A percentile compares a stretch with the other conserved stretches of the same genome.
Conservation (phyloP, 1,140 invertebrate species). For the Fopius arisanus region DNA sequence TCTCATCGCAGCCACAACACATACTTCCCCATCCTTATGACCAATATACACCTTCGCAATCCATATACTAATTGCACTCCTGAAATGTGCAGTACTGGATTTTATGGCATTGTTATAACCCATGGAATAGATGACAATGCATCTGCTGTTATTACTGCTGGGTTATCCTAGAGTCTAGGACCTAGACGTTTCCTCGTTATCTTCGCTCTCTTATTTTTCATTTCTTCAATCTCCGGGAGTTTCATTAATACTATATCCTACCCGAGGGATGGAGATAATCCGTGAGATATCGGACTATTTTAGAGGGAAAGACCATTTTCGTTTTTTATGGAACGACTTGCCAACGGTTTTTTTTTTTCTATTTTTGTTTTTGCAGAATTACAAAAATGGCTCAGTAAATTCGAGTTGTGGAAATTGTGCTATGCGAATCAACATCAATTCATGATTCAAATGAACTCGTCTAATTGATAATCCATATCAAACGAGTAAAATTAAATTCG, state of each 20-base stretch:
- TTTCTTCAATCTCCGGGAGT: background rate
- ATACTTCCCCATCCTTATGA: background rate
- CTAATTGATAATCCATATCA: no score
- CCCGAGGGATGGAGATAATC: background rate
- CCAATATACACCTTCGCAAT: background rate
- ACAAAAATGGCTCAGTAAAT: background rate
- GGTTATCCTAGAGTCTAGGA: no score
- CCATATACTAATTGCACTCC: constrained; percentile 11
- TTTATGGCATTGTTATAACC: background rate
- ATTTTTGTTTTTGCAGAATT: background rate
- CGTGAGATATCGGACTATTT: background rate
- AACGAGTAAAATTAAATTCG: no score
- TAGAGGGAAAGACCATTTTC: background rate
- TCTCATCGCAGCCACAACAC: background rate
- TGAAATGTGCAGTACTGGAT: background rate
- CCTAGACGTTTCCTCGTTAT: background rate
- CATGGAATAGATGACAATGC: background rate
- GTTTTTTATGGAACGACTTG: background rate
- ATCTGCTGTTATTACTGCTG: background rate
- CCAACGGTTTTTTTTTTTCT: no score
- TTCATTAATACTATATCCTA: background rate
- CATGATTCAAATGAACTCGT: no score
- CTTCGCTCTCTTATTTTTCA: background rate
- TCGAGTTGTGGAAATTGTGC: no score
- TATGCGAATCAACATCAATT: no score